Percentiles rank a stretch among this genome's conserved stretches.
These are phyloP conservation scores for Ispidina picta DNA, from an alignment of 2,797 vertebrate species.

Conservation along the genomic window DNA sequence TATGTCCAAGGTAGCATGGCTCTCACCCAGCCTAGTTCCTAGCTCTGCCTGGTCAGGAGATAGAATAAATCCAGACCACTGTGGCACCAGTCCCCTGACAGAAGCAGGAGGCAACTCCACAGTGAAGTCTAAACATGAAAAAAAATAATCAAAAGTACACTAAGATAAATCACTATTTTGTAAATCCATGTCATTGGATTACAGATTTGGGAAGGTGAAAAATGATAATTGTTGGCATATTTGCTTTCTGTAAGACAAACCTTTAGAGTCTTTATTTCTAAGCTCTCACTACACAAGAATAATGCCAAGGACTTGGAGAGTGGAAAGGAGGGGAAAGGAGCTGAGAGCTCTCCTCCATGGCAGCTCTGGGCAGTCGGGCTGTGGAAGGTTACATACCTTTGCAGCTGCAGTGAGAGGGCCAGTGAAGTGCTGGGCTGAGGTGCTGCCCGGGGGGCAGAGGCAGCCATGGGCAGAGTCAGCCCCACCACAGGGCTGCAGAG, in stretches of 20 bases:
- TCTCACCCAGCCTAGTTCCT: background rate
- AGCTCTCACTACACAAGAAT: rapidly evolving
- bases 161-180: background rate
- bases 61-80: background rate
- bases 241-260: background rate
- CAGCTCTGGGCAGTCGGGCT: rapidly evolving
- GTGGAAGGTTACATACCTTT: rapidly evolving
- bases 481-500: background rate
- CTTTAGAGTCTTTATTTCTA: background rate
- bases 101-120: background rate
- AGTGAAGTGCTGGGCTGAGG: background rate
- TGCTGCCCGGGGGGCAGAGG: background rate
- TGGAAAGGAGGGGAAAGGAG: background rate
- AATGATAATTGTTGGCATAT: background rate
- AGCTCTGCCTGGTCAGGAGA: background rate
- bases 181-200: background rate
- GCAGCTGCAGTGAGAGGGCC: rapidly evolving
- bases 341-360: rapidly evolving
- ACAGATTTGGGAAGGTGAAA: background rate
- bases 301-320: background rate
- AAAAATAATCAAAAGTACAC: background rate
- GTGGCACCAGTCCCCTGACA: background rate
- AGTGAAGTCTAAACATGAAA: background rate
- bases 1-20: background rate
- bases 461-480: background rate